Evolutionary conservation across 2,888 invertebrate species (phyloP).

Genomic region (Lepidochitona cinerea): DNA sequence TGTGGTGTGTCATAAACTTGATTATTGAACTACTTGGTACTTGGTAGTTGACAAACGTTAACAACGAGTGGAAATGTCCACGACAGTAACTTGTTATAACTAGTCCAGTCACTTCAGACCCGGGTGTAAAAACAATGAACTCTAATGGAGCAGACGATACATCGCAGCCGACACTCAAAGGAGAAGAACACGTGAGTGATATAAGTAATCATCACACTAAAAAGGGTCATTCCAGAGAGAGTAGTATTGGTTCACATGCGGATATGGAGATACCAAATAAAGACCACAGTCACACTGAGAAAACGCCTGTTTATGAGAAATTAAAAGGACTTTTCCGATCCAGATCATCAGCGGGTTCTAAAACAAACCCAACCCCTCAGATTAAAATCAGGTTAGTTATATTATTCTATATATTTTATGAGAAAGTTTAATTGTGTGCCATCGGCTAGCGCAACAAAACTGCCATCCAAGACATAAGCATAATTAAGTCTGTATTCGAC

Average conservation of each 20-base stretch:
- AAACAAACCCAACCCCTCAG: not conserved
- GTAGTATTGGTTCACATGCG: not conserved
- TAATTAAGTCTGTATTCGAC: no score
- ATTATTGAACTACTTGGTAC: no score
- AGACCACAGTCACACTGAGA: not conserved
- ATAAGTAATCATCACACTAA: not conserved
- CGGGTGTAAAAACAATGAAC: not conserved
- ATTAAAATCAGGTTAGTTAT: not conserved
- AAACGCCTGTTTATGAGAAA: not conserved
- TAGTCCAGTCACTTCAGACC: no score
- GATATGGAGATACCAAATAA: not conserved
- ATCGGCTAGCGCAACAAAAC: no score
- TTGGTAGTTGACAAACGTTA: no score
- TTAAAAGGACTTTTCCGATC: not conserved
- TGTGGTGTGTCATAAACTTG: no score
- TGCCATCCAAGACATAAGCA: no score
- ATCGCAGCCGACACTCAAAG: not conserved
- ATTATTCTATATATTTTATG: not conserved
- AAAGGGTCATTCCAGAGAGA: not conserved
- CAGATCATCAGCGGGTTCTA: not conserved
- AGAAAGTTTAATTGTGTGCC: no score
- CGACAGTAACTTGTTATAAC: no score
- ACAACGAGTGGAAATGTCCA: no score
- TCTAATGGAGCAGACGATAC: not conserved
- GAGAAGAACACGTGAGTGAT: not conserved